A percentile compares a stretch with the other conserved stretches of the same genome.
Evolutionary conservation across 2,113 vertebrate genomes (phyloP).

Genomic region (Aegotheles bennettii): DNA sequence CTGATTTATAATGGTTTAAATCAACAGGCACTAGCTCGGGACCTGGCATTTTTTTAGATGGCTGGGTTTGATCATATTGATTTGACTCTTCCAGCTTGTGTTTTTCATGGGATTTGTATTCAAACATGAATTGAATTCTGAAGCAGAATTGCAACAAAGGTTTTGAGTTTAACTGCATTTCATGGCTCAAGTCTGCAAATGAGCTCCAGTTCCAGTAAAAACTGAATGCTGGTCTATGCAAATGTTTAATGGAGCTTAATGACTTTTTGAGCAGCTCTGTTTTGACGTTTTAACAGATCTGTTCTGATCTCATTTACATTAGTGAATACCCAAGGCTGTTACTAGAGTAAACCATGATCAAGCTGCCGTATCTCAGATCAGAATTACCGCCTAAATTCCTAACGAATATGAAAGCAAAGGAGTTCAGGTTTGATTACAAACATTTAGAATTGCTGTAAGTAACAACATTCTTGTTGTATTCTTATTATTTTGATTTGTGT

Average conservation of each 20-base stretch:
- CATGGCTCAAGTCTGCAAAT: background rate
- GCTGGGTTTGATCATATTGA: background rate
- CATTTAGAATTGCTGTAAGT: background rate
- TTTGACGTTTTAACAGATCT: conserved; percentile 10
- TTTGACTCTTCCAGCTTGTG: background rate
- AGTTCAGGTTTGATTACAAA: conserved; percentile 29
- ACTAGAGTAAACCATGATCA: background rate
- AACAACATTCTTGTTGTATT: background rate
- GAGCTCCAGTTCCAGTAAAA: background rate
- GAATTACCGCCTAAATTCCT: background rate
- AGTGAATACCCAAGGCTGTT: background rate
- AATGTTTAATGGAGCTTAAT: conserved; percentile 12
- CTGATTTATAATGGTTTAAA: background rate
- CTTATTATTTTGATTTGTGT: background rate
- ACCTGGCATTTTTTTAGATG: background rate
- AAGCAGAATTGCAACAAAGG: background rate
- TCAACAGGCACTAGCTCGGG: background rate
- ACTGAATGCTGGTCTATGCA: background rate
- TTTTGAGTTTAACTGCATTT: background rate
- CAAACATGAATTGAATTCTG: background rate
- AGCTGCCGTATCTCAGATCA: background rate
- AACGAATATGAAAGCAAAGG: background rate
- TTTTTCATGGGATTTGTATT: background rate
- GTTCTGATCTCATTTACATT: background rate
- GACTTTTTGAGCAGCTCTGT: background rate